Evolutionary conservation across 2,797 vertebrate genomes (phyloP), one percentile per base, ranked within the genome.

Genomic region (Poeciliopsis turneri): DNA sequence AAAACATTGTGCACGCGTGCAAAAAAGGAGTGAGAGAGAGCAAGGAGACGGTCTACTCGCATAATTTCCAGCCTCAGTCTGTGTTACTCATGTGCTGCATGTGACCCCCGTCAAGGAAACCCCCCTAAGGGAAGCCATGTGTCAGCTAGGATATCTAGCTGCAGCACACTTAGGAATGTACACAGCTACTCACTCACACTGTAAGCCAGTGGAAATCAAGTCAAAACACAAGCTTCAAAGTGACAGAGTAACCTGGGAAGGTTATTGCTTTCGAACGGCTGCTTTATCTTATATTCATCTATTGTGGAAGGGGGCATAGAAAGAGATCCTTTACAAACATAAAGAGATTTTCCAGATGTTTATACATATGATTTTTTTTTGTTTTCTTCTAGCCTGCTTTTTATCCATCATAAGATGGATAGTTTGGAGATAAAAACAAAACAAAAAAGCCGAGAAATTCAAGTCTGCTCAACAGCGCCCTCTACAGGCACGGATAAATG

Each of bases 41-140:
- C 84, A 77, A 61, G 12, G 75, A 89, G 78, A 74, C 39, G 70
- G 77, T 20, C 53, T 78, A 88, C 84, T 90, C 9, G 90, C 89
- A 85, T 92, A 94, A 94, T 86, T 79, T 73, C 74, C 64, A 41
- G 20, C 74, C 85, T 83, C 82, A 55, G 73, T 77, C 81, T 72
- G 64, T 74, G 70, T 57, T 78, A 72, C 92, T 93, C 94, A 94
- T 90, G 90, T 94, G 93, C 85, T 85, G 90, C 92, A 92, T 94
- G 93, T 92, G 93, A 94, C 91, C 82, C 59, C 59, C 88, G 84
- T 85, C 80, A 84, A 94, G 90, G 91, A 93, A 87, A 15, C 73
- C 77, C 74, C 86, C 88, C 66, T 80, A 83, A 90, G 88, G 85
- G 43, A 89, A 82, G 87, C 64, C 77, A 39, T 87, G 85, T 90